These are phyloP conservation scores for Polia nebulosa DNA, from an alignment of 2,888 invertebrate species.

Conservation along the genomic window DNA sequence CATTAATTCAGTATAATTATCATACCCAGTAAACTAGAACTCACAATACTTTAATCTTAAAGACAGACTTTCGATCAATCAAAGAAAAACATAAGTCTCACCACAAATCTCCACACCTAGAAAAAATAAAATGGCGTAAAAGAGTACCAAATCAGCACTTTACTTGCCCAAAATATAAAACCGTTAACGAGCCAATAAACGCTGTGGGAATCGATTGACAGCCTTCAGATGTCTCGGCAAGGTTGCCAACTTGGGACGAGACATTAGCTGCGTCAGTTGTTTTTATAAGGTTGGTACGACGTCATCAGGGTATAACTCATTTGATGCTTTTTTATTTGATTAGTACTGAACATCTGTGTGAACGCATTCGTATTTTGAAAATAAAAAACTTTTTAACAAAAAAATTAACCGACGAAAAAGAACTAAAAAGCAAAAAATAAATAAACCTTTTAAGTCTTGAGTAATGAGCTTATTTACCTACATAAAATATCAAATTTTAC, in stretches of 20 bases:
- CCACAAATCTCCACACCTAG: neutral
- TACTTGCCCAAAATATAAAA: slow-evolving; percentile 52
- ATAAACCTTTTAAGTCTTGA: too few species aligned
- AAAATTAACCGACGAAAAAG: too few species aligned
- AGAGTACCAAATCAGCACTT: slow-evolving; percentile 32
- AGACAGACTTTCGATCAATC: neutral
- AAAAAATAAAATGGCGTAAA: slow-evolving; percentile 17
- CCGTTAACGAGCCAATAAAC: slow-evolving; percentile 56
- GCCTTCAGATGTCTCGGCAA: slow-evolving; percentile 27
- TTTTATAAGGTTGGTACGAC: slow-evolving; percentile 19
- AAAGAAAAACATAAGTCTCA: neutral
- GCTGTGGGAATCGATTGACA: slow-evolving; percentile 43
- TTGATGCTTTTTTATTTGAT: slow-evolving; percentile 5
- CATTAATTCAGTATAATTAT: too few species aligned
- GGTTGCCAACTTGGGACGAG: slow-evolving; percentile 34
- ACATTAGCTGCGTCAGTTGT: slow-evolving; percentile 29
- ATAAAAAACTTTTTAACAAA: too few species aligned
- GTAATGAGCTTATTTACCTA: too few species aligned
- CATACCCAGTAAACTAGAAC: neutral
- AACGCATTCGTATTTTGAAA: neutral
- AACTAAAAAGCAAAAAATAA: too few species aligned
- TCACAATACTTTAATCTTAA: neutral
- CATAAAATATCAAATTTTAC: too few species aligned
- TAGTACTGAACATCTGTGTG: neutral
- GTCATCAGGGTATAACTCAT: slow-evolving; percentile 4